These are phyloP conservation scores for Trichomalopsis sarcophagae DNA, from an alignment of 1,140 invertebrate genomes.

Conservation along the genomic window DNA sequence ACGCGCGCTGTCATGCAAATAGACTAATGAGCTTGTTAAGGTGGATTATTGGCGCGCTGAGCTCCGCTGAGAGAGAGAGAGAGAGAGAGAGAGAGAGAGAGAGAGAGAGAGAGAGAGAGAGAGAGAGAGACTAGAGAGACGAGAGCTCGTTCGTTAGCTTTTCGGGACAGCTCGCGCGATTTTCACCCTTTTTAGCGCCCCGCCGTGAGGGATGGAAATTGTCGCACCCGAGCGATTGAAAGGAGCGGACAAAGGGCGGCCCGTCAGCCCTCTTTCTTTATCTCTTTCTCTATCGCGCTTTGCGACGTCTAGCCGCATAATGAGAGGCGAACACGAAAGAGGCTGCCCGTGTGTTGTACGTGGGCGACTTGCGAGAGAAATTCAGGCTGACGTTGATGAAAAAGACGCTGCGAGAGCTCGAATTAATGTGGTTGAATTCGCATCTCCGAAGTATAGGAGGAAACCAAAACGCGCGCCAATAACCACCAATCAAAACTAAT, in stretches of 20 bases:
- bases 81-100: too few relatives aligned
- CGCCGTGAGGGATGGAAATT: background rate
- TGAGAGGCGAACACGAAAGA: slow-evolving; percentile 13
- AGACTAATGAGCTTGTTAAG: slow-evolving; percentile 70
- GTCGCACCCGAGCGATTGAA: slow-evolving; percentile 13
- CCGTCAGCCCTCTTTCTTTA: background rate
- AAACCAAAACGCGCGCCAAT: too few relatives aligned
- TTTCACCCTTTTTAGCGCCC: slow-evolving; percentile 6
- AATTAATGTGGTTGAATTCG: too few relatives aligned
- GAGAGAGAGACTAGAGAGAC: too few relatives aligned
- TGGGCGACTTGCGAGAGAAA: too few relatives aligned
- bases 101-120: too few relatives aligned
- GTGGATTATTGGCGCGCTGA: slow-evolving; percentile 58
- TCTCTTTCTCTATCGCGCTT: background rate
- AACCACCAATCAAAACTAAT: too few relatives aligned
- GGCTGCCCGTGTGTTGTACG: too few relatives aligned
- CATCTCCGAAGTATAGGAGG: too few relatives aligned
- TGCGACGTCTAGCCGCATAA: background rate
- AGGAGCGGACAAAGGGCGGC: background rate
- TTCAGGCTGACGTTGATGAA: too few relatives aligned
- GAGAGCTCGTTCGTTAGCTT: slow-evolving; percentile 45
- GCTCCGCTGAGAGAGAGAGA: background rate
- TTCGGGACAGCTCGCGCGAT: slow-evolving; percentile 17
- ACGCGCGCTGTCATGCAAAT: slow-evolving; percentile 63
- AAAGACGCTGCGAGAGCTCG: too few relatives aligned